Percentiles rank a stretch among this genome's conserved stretches.
These are phyloP conservation scores for Telmatochromis brichardi DNA, from an alignment of 2,113 vertebrate species.

Conservation along the genomic window DNA sequence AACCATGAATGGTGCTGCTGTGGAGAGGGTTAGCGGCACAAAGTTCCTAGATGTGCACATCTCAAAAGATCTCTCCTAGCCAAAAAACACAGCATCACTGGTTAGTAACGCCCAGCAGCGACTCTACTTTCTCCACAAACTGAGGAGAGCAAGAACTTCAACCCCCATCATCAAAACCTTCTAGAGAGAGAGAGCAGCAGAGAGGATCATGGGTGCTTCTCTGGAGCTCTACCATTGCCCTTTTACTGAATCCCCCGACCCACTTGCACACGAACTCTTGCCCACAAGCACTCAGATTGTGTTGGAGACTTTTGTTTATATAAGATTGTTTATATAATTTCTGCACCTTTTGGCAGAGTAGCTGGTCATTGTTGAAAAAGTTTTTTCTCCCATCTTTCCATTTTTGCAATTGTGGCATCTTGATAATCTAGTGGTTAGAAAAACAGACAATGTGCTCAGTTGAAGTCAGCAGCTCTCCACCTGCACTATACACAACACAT, in stretches of 20 bases:
- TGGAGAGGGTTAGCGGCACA: neutral
- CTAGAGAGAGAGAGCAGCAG: neutral
- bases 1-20: too few relatives aligned
- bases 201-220: neutral
- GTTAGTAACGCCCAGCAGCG: neutral
- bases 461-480: too few relatives aligned
- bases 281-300: neutral
- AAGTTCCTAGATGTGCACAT: neutral
- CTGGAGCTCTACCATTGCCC: neutral
- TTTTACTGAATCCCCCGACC: neutral
- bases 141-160: neutral
- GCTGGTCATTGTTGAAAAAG: too few relatives aligned
- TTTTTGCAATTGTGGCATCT: too few relatives aligned
- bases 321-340: neutral
- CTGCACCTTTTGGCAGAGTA: too few relatives aligned
- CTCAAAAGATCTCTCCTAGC: neutral
- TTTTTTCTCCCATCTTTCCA: too few relatives aligned
- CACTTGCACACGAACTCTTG: neutral
- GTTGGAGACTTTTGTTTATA: neutral
- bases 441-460: too few relatives aligned
- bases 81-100: neutral
- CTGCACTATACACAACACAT: too few relatives aligned
- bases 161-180: neutral
- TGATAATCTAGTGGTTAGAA: too few relatives aligned
- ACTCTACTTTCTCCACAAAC: neutral